phyloP scores from a whole-genome alignment of 1,140 invertebrate genomes.

The Tetramorium simillimum region DNA sequence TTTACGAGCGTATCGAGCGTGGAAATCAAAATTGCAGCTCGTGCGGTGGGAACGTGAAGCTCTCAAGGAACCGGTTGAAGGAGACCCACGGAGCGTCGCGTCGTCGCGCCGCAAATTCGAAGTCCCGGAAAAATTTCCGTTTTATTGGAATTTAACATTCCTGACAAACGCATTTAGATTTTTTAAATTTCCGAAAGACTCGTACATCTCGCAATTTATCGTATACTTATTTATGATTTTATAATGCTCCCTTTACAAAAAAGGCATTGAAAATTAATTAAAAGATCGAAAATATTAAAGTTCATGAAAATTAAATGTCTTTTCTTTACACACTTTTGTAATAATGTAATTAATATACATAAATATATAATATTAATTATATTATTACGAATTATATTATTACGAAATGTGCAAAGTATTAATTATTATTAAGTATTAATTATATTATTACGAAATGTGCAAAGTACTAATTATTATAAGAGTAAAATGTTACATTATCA shows the following conservation, averaged over 20 bases:
- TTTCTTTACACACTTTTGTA: neutral
- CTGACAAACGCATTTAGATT: neutral
- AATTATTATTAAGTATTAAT: neutral
- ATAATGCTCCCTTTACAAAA: neutral
- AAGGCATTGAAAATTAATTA: neutral
- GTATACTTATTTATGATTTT: neutral
- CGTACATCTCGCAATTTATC: neutral
- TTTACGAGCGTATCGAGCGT: constrained; percentile 59
- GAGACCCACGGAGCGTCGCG: neutral
- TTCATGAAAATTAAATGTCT: neutral
- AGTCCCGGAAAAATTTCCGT: constrained; percentile 20
- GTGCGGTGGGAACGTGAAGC: constrained; percentile 29
- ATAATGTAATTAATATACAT: neutral
- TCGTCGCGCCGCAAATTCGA: constrained; percentile 1
- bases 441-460: neutral
- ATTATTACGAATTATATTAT: neutral
- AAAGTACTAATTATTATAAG: neutral
- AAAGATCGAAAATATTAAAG: neutral
- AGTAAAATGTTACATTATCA: neutral
- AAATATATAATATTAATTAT: neutral
- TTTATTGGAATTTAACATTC: constrained; percentile 31
- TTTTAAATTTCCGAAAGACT: neutral
- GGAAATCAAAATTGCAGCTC: constrained; percentile 57
- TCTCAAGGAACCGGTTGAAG: constrained; percentile 30
- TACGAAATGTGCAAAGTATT: neutral